These are phyloP conservation scores for Melinaea marsaeus DNA, from an alignment of 2,888 invertebrate genomes.

Conservation along the genomic window DNA sequence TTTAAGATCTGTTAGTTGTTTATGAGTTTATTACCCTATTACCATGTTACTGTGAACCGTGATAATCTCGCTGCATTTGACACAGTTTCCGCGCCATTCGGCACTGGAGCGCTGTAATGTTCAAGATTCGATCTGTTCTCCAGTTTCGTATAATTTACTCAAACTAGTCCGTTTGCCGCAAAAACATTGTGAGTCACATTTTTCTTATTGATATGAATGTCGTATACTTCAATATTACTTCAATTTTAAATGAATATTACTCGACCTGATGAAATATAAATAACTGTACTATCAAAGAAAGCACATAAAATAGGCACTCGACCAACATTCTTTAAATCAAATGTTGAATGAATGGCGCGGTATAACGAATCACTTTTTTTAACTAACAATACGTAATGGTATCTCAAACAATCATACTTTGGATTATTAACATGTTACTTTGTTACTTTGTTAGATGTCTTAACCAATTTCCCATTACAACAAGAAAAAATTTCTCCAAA, in stretches of 20 bases:
- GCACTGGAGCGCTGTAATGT: slow-evolving; percentile 3
- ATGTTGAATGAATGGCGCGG: slow-evolving; percentile 23
- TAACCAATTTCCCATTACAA: neutral
- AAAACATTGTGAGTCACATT: neutral
- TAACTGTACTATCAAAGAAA: slow-evolving; percentile 36
- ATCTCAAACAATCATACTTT: slow-evolving; percentile 11
- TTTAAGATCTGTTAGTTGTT: neutral
- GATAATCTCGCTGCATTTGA: slow-evolving; percentile 15
- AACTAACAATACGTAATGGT: slow-evolving; percentile 16
- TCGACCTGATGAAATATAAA: slow-evolving; percentile 20
- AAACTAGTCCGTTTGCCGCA: neutral
- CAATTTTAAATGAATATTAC: slow-evolving; percentile 11
- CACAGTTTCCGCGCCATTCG: slow-evolving; percentile 8
- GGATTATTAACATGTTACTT: slow-evolving; percentile 13
- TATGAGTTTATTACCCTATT: slow-evolving; percentile 8
- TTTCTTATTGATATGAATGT: no score
- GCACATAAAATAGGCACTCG: slow-evolving; percentile 40
- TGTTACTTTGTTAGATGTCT: neutral
- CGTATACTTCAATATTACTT: slow-evolving; percentile 1
- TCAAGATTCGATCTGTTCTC: slow-evolving; percentile 6
- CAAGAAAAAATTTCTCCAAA: slow-evolving; percentile 6
- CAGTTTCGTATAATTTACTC: slow-evolving; percentile 11
- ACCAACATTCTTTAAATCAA: slow-evolving; percentile 40
- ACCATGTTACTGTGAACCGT: slow-evolving; percentile 9
- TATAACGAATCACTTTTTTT: slow-evolving; percentile 15